Evolutionary conservation across 2,888 invertebrate genomes (phyloP).

Genomic region (Parnassius mnemosyne): DNA sequence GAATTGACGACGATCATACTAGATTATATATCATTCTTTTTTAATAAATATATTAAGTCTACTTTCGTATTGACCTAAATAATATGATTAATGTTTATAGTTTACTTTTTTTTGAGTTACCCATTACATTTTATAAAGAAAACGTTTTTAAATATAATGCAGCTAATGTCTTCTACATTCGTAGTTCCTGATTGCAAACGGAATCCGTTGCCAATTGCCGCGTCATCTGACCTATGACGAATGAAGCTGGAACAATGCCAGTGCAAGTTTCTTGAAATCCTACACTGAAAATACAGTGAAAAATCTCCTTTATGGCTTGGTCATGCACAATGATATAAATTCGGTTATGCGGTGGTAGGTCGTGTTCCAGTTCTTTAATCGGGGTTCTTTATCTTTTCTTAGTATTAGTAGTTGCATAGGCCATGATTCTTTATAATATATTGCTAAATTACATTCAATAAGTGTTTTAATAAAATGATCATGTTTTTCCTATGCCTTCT

Average conservation of each 20-base stretch:
- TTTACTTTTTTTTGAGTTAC: neutral
- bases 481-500: too few relatives aligned
- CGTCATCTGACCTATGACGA: slow-evolving; percentile 40
- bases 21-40: too few relatives aligned
- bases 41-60: too few relatives aligned
- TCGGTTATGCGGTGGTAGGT: slow-evolving; percentile 32
- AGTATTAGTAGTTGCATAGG: neutral
- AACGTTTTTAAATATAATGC: slow-evolving; percentile 4
- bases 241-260: slow-evolving; percentile 56
- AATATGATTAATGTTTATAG: too few relatives aligned
- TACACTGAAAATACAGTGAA: slow-evolving; percentile 40
- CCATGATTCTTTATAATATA: neutral
- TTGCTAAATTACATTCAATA: too few relatives aligned
- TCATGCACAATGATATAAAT: slow-evolving; percentile 40
- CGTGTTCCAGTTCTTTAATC: slow-evolving; percentile 28
- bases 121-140: neutral
- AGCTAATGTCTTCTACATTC: slow-evolving; percentile 10
- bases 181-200: slow-evolving; percentile 27
- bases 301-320: slow-evolving; percentile 42
- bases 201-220: slow-evolving; percentile 42
- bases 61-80: too few relatives aligned
- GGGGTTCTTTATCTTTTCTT: slow-evolving; percentile 24
- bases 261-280: slow-evolving; percentile 40
- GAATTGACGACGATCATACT: too few relatives aligned
- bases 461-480: too few relatives aligned